Evolutionary conservation across 2,113 vertebrate genomes (phyloP).

Genomic region (Tympanuchus pallidicinctus): DNA sequence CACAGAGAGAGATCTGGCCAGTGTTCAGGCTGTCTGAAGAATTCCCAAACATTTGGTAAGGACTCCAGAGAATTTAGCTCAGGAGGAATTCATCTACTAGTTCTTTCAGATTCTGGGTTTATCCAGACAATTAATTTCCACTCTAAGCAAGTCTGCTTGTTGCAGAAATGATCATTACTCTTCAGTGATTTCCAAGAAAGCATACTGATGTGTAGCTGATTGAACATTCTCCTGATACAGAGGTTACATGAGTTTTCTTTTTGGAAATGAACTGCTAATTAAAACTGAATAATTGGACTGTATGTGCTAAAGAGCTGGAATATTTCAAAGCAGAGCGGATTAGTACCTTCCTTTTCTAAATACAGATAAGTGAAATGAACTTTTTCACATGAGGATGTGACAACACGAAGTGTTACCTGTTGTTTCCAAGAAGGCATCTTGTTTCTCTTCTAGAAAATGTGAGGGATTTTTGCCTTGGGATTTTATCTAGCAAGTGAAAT

Average conservation of each 20-base stretch:
- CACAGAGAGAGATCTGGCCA: background rate
- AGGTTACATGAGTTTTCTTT: background rate
- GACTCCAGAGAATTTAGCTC: background rate
- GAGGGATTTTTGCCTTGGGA: background rate
- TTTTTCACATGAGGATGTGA: background rate
- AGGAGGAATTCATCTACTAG: background rate
- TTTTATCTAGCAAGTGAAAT: conserved; percentile 27
- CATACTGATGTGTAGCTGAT: background rate
- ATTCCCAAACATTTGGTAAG: background rate
- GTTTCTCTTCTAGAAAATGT: background rate
- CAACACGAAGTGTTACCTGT: background rate
- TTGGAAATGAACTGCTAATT: background rate
- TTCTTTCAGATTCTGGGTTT: background rate
- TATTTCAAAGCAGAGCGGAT: background rate
- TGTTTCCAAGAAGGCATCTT: background rate
- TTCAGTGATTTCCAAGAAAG: background rate
- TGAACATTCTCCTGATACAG: background rate
- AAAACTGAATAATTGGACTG: background rate
- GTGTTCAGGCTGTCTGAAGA: background rate
- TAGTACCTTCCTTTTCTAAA: background rate
- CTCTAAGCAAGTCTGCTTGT: background rate
- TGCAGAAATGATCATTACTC: background rate
- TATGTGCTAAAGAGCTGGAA: background rate
- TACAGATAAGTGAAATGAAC: accelerated
- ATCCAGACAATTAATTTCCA: background rate